These are phyloP conservation scores for Reinhardtius hippoglossoides DNA, from an alignment of 2,113 vertebrate genomes.

Conservation along the genomic window DNA sequence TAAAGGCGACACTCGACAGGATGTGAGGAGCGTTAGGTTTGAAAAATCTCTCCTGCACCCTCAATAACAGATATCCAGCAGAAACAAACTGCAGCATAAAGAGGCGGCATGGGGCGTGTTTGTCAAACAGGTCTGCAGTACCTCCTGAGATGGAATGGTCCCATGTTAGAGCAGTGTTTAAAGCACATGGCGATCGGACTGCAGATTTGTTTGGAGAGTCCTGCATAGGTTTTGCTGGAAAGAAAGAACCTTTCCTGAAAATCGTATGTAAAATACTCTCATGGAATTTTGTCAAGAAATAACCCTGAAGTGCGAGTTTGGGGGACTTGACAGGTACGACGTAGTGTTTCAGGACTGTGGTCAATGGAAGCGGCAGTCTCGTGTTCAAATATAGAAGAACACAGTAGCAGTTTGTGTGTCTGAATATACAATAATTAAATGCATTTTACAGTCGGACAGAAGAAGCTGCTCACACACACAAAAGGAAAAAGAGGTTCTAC, in stretches of 20 bases:
- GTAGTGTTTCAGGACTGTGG: constrained; percentile 92
- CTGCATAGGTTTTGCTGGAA: constrained; percentile 88
- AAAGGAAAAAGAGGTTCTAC: constrained; percentile 88
- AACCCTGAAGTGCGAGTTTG: constrained; percentile 44
- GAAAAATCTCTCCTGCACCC: constrained; percentile 89
- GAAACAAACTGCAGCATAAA: constrained; percentile 87
- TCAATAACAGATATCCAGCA: constrained; percentile 86
- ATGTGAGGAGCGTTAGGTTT: constrained; percentile 81
- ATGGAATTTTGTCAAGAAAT: constrained; percentile 79
- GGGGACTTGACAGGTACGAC: constrained; percentile 69
- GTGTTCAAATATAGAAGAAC: constrained; percentile 86
- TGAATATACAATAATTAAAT: constrained; percentile 95
- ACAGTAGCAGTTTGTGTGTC: constrained; percentile 81
- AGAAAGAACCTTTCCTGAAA: constrained; percentile 74
- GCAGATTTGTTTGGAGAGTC: constrained; percentile 85
- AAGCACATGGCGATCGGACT: constrained; percentile 88
- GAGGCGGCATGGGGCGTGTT: constrained; percentile 74
- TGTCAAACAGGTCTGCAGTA: constrained; percentile 86
- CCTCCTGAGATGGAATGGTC: constrained; percentile 92
- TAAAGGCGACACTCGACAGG: constrained; percentile 68
- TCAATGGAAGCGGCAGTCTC: constrained; percentile 85
- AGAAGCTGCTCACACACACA: constrained; percentile 94
- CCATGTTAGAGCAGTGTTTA: constrained; percentile 90
- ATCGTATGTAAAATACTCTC: constrained; percentile 82
- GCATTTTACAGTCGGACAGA: constrained; percentile 91